Evolutionary conservation across 2,113 vertebrate genomes (phyloP).

Genomic region (Melanostigma gelatinosum): DNA sequence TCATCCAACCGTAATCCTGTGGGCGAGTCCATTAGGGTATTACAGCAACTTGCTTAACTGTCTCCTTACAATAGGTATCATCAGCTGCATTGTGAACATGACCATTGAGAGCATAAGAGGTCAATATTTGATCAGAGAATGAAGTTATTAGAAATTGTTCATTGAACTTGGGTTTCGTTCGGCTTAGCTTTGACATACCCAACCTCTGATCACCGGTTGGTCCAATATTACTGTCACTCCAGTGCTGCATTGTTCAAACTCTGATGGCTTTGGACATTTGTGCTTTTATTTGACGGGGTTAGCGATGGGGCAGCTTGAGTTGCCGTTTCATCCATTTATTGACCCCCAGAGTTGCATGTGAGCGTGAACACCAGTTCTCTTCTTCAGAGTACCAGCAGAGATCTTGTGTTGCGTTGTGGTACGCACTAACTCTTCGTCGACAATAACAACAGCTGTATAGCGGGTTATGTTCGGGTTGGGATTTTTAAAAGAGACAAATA

Average conservation of each 20-base stretch:
- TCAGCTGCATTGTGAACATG: neutral
- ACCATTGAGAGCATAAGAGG: neutral
- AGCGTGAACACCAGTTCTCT: too few species aligned
- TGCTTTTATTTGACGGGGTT: too few species aligned
- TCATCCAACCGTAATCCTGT: conserved; percentile 46
- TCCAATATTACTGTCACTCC: too few species aligned
- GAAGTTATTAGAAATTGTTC: neutral
- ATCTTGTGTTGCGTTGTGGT: too few species aligned
- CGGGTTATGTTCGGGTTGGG: neutral
- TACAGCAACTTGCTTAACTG: conserved; percentile 23
- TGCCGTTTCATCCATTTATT: too few species aligned
- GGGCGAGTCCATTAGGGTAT: conserved; percentile 53
- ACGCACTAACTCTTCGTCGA: neutral
- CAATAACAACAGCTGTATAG: neutral
- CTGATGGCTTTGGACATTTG: too few species aligned
- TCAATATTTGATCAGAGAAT: neutral
- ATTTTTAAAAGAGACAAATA: neutral
- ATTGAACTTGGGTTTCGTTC: neutral
- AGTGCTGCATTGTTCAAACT: too few species aligned
- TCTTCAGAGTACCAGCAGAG: too few species aligned
- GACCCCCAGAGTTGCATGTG: too few species aligned
- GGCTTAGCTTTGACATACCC: neutral
- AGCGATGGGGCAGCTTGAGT: too few species aligned
- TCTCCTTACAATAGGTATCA: neutral
- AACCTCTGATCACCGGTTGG: neutral